Base-by-base conservation (phyloP, 2,888 invertebrate genomes). In the Rhodophaea formosa region DNA sequence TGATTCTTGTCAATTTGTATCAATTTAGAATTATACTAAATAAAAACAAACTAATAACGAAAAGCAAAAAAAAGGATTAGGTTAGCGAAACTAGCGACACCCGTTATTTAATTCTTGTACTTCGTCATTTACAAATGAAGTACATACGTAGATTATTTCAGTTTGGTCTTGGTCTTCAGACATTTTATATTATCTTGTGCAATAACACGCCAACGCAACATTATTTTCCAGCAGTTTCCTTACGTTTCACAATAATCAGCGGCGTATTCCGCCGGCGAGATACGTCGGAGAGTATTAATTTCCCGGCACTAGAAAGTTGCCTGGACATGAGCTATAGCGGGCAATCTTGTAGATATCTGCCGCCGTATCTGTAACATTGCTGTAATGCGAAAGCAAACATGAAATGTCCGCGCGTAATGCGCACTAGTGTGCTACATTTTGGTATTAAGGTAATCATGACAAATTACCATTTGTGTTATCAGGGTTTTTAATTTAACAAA, bases 251-350 rank as follows among this genome's bases (percentile, higher is more conserved):
- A 59, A 57, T 46, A 59, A 59, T 59, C 57, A 46, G 32, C 45
- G 47, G 56, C 56, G 59, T 56, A 59, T 59, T 56, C 60, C 53
- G 53, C 66, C 63, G 64, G 67, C 61, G 73, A 79, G 73, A 80
- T 79, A 74, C 74, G 67, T 74, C 77, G 79, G 79, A 78, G 78
- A 82, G 75, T 75, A 82, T 79, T 81, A 80, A 85, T 86, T 84
- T 83, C 74, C 74, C 65, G 71, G 67, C 59, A 68, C 68, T 86
- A 86, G 87, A 86, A 87, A 87, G 86, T 76, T 63, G 59, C 59
- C 23, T 64, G 66, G 63, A 64, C 65, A 60, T 62, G 59, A 61
- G 57, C 56, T 57, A 61, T 52, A 12, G 42, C 30, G 23, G 53
- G 29, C 53, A 43, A 39, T 43, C 53, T 53, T 8, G 29, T n/a